Evolutionary conservation across 2,113 vertebrate genomes (phyloP).

Genomic region (Aleadryas rufinucha): DNA sequence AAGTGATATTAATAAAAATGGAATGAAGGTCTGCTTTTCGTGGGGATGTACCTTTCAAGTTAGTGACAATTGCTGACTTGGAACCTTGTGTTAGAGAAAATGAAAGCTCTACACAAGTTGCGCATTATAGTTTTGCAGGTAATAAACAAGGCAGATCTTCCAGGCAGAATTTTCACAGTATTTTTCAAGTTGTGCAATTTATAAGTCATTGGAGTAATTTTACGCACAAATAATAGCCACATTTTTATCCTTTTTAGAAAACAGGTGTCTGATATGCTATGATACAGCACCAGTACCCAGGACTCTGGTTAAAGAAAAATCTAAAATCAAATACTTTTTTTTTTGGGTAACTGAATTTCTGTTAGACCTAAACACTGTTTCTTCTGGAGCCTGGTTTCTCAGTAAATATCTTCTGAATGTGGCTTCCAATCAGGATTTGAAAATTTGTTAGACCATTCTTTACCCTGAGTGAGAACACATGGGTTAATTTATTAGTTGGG

Average conservation of each 20-base stretch:
- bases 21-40: not conserved
- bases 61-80: conserved; percentile 10
- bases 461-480: not conserved
- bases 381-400: conserved; percentile 1
- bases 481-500: conserved; percentile 33
- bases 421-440: conserved; percentile 23
- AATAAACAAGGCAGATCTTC: not conserved
- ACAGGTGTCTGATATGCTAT: not conserved
- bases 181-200: not conserved
- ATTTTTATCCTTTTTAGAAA: not conserved
- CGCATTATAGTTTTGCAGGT: not conserved
- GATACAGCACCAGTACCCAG: not conserved
- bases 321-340: conserved; percentile 46
- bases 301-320: conserved; percentile 39
- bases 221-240: not conserved
- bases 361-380: conserved; percentile 14
- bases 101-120: not conserved
- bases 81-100: not conserved
- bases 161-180: not conserved
- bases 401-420: conserved; percentile 7
- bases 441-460: conserved; percentile 17
- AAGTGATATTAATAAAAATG: not conserved
- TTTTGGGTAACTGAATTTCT: conserved; percentile 27
- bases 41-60: not conserved
- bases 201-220: not conserved